These are phyloP conservation scores for Ichneumoninae sp. DNA, from an alignment of 2,888 invertebrate genomes.

Conservation along the genomic window DNA sequence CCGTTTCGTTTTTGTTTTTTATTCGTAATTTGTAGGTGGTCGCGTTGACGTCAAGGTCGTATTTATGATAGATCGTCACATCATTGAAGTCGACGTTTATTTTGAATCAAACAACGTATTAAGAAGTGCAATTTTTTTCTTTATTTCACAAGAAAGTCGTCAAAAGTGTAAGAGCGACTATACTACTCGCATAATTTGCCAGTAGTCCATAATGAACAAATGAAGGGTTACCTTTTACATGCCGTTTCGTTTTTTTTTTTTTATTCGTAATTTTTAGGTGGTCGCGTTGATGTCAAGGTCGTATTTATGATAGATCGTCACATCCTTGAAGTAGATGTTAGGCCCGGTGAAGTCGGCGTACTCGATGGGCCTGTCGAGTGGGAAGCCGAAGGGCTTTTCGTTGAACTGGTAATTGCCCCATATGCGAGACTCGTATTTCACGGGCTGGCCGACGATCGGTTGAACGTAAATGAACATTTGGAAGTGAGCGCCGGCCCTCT, in stretches of 20 bases:
- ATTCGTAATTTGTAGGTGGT: not conserved
- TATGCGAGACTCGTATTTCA: constrained; percentile 83
- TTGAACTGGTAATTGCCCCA: constrained; percentile 85
- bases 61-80: no score
- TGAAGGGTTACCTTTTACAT: not conserved
- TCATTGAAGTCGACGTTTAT: no score
- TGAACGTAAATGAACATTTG: constrained; percentile 88
- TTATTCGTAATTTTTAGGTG: constrained; percentile 43
- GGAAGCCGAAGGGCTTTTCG: constrained; percentile 89
- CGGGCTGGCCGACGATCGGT: constrained; percentile 85
- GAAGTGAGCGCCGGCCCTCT: constrained; percentile 88
- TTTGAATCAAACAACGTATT: not conserved
- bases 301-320: constrained; percentile 88
- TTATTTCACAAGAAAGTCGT: not conserved
- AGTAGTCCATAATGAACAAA: not conserved
- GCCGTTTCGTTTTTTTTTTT: not conserved
- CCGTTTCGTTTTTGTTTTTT: not conserved
- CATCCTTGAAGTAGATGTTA: constrained; percentile 89
- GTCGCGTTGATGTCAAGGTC: constrained; percentile 80
- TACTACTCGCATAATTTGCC: not conserved
- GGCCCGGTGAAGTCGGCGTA: constrained; percentile 87
- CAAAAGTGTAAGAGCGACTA: not conserved
- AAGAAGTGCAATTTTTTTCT: not conserved
- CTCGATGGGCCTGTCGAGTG: constrained; percentile 89
- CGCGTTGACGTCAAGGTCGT: no score